A percentile compares a stretch with the other conserved stretches of the same genome.
Evolutionary conservation across 1,140 invertebrate genomes (phyloP).

Genomic region (Zaprionus nigranus): DNA sequence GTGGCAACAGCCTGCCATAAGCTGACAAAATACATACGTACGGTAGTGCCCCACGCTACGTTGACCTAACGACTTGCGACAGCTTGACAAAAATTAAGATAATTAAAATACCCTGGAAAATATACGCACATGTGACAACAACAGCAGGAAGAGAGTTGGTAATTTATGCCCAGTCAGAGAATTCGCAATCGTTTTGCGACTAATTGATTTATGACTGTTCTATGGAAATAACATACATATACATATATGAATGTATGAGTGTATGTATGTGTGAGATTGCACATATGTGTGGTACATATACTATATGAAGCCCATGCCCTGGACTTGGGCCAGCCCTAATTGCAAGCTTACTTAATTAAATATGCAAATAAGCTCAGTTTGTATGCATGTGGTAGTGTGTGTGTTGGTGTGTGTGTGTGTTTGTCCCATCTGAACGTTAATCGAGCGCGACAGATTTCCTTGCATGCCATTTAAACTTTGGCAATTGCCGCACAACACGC

Average conservation of each 20-base stretch:
- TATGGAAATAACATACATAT: not conserved
- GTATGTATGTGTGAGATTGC: not conserved
- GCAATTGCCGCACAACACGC: constrained; percentile 29
- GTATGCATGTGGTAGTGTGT: not conserved
- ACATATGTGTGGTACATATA: constrained; percentile 45
- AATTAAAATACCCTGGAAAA: constrained; percentile 47
- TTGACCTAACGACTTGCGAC: constrained; percentile 1
- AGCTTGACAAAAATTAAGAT: constrained; percentile 34
- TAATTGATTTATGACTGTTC: constrained; percentile 50
- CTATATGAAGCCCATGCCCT: constrained; percentile 19
- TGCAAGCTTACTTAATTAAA: constrained; percentile 70
- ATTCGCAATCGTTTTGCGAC: constrained; percentile 39
- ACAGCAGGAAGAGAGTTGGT: not conserved
- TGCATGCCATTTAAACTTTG: constrained; percentile 53
- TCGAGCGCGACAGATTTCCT: constrained; percentile 55
- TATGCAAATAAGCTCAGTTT: constrained; percentile 13
- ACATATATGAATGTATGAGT: not conserved
- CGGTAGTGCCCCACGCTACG: constrained; percentile 6
- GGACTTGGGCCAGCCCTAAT: constrained; percentile 46
- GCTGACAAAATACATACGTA: constrained; percentile 32
- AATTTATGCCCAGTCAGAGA: constrained; percentile 51
- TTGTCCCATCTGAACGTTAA: constrained; percentile 38
- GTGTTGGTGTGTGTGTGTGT: constrained; percentile 6
- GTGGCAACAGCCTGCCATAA: constrained; percentile 44
- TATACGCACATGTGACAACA: constrained; percentile 3